Evolutionary conservation across 2,113 vertebrate species (phyloP).

Genomic region (Hyperopisus bebe): DNA sequence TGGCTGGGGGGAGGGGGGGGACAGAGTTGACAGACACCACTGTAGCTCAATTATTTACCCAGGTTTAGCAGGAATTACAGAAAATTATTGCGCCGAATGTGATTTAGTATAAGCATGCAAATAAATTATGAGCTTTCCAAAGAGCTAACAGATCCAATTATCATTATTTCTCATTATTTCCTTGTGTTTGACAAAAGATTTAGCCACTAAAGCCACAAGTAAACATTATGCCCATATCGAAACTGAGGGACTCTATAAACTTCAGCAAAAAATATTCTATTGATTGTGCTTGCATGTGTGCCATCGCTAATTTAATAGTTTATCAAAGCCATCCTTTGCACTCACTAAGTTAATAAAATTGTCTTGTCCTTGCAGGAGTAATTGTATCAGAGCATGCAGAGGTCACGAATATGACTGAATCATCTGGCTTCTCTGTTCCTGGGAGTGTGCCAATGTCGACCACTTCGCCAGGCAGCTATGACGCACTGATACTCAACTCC

Average conservation of each 20-base stretch:
- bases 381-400: slow-evolving; percentile 33
- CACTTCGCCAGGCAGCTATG: slow-evolving; percentile 36
- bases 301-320: slow-evolving; percentile 47
- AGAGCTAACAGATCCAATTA: slow-evolving; percentile 19
- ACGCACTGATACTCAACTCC: slow-evolving; percentile 48
- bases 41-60: slow-evolving; percentile 20
- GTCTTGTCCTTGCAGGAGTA: slow-evolving; percentile 47
- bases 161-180: slow-evolving; percentile 3
- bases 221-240: not conserved
- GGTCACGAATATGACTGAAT: slow-evolving; percentile 31
- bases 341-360: slow-evolving; percentile 42
- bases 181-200: not conserved
- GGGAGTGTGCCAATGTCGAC: slow-evolving; percentile 26
- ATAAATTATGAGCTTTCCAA: slow-evolving; percentile 12
- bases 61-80: slow-evolving; percentile 32
- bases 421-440: slow-evolving; percentile 32
- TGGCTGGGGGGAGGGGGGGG: not conserved
- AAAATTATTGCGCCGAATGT: slow-evolving; percentile 16
- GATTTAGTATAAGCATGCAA: slow-evolving; percentile 19
- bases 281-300: slow-evolving; percentile 40
- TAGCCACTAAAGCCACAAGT: not conserved
- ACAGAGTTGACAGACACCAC: slow-evolving; percentile 1
- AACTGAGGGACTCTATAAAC: not conserved
- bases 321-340: slow-evolving; percentile 38
- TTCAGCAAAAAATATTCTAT: slow-evolving; percentile 22